These are phyloP conservation scores for Trematomus loennbergii DNA, from an alignment of 2,113 vertebrate genomes.

Conservation along the genomic window DNA sequence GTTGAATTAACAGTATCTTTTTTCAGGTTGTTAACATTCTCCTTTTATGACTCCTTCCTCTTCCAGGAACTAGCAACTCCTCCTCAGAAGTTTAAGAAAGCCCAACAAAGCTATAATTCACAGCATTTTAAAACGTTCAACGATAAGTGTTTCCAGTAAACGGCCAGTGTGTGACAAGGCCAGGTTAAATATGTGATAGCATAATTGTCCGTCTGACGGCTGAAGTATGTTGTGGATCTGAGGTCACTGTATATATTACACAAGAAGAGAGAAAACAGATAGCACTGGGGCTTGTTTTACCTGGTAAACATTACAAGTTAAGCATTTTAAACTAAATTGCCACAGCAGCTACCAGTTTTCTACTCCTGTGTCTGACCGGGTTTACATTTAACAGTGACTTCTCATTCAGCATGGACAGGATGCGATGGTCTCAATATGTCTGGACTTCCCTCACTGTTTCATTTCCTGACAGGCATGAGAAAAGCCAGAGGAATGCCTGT, in stretches of 20 bases:
- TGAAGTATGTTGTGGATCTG: not conserved
- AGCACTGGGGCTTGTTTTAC: not conserved
- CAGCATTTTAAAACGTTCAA: not conserved
- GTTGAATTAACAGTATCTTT: slow-evolving; percentile 24
- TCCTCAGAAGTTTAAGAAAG: slow-evolving; percentile 1
- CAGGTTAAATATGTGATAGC: not conserved
- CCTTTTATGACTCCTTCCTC: slow-evolving; percentile 7
- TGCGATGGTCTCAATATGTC: slow-evolving; percentile 54
- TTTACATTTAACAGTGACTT: slow-evolving; percentile 9
- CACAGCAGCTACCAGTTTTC: too few species aligned
- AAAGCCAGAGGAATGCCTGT: slow-evolving; percentile 33
- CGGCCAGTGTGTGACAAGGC: not conserved
- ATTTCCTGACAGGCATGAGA: slow-evolving; percentile 58
- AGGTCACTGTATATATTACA: not conserved
- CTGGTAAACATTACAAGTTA: too few species aligned
- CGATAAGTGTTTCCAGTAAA: not conserved
- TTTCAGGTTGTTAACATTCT: slow-evolving; percentile 7
- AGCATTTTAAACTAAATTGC: too few species aligned
- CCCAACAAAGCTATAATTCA: slow-evolving; percentile 5
- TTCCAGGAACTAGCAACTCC: not conserved
- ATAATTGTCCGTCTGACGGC: not conserved
- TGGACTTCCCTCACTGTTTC: slow-evolving; percentile 38
- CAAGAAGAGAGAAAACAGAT: not conserved
- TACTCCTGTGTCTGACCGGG: slow-evolving; percentile 34
- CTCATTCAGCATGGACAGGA: slow-evolving; percentile 20